Base-by-base conservation (phyloP, 2,113 vertebrate genomes). In the Zapornia atra region DNA sequence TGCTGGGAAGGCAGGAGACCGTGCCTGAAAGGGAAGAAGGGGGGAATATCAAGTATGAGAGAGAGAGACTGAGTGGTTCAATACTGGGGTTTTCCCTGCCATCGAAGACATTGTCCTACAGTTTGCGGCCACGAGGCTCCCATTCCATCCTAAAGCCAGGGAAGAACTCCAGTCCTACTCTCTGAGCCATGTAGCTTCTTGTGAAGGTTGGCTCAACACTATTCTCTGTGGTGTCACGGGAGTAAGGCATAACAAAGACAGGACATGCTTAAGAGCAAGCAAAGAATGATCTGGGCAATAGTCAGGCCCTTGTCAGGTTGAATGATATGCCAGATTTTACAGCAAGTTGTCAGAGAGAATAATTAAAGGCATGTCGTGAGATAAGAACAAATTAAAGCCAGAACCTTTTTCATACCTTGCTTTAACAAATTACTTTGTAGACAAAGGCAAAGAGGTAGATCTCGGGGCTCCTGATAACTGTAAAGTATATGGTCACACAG, bases 1-100 rank as follows among this genome's bases (percentile, higher is more conserved):
- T 0, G 94, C 96, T 60, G 96, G 94, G 68, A 97, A 97, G 38
- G 88, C 70, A 29, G 63, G 80, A 65, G 68, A 2, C 26, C 1
- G 50, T 3, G 11, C 60, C 97, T 97, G 90, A 72, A 95, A 92
- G 51, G 34, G 56, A 94, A 92, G 64, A 40, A 82, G 69, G 36
- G 50, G 56, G 7, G 17, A 42, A 10, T 18, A 29, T 86, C 75
- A 66, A 24, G 50, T 18, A 20, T 2, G 2, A 19, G 29, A 57
- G 48, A 57, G 48, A 11, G 19, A 85, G 10, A 21, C 11, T 24
- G 64, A 59, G 46, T 21, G 36, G 17, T 48, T 42, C 4, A 1
- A 21, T 16, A 11, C 18, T 64, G 86, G 34, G 29, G 16, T 89
- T 75, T 56, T 65, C 20, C n/a, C 48, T 70, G 75, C 26, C 5